Evolutionary conservation across 1,140 invertebrate genomes (phyloP).

Genomic region (Onthophagus taurus): DNA sequence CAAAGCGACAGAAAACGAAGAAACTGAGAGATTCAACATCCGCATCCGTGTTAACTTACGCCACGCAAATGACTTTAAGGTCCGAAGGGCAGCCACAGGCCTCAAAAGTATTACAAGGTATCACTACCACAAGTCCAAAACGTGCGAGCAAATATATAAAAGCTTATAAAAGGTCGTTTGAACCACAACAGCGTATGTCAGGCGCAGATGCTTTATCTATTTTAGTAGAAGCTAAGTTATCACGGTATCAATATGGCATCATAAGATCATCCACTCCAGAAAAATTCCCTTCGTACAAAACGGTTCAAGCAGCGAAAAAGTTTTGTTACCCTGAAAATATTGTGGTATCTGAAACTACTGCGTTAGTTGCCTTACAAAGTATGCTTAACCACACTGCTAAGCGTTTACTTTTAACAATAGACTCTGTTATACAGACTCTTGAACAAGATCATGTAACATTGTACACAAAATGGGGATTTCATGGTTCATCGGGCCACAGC

Average conservation of each 20-base stretch:
- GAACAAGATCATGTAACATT: not conserved
- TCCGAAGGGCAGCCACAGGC: too few relatives aligned
- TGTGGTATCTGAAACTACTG: not conserved
- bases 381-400: constrained; percentile 5
- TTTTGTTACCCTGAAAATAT: constrained; percentile 9
- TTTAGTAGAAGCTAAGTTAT: constrained; percentile 4
- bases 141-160: not conserved
- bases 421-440: not conserved
- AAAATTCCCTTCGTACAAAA: constrained; percentile 7
- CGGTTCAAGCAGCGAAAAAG: not conserved
- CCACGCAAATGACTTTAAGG: too few relatives aligned
- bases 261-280: not conserved
- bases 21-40: too few relatives aligned
- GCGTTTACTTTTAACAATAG: not conserved
- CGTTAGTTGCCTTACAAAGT: constrained; percentile 3
- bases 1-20: too few relatives aligned
- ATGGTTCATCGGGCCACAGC: constrained; percentile 6
- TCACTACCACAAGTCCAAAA: too few relatives aligned
- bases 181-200: too few relatives aligned
- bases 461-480: constrained; percentile 3
- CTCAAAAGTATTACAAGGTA: too few relatives aligned
- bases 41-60: too few relatives aligned
- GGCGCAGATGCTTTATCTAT: constrained; percentile 5
- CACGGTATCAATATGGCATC: not conserved
- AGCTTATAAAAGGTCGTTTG: not conserved